Evolutionary conservation across 2,113 vertebrate genomes (phyloP), one percentile per base, ranked within the genome.

Genomic region (Pseudorhombus dupliciocellatus): DNA sequence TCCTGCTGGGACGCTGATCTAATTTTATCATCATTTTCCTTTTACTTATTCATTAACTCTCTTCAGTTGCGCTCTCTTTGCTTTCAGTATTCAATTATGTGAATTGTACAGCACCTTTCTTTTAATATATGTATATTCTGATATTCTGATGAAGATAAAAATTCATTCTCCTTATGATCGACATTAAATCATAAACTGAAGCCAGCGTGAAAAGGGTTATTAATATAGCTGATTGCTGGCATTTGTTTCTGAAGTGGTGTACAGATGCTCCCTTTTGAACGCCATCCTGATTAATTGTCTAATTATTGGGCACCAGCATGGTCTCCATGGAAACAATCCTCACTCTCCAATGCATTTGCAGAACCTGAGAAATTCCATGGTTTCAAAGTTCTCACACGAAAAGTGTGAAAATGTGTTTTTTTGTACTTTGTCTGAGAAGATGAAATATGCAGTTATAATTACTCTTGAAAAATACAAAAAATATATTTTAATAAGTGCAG

Each of bases 251-350:
- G 34, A 63, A 21, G n/a, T 15, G 54, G 26, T 51, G 44, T 51
- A 56, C 28, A 64, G 82, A 72, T 25, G 28, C 50, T 70, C 25
- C 61, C 28, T 1, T 70, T 51, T 77, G 54, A 87, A 69, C 82
- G 55, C 42, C 16, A 44, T 71, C 44, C 71, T 75, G 53, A 80
- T 84, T 84, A 79, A 73, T 83, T 82, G 76, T 71, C 42, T 2
- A 74, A 79, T 75, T 71, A 71, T 74, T 69, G 40, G 54, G 58
- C 9, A 53, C 70, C 16, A 30, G 46, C 24, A 63, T 79, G 72
- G 83, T 81, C 83, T 77, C 82, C 72, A 88, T 87, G 69, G 75
- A 77, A 84, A 87, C 84, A 75, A 55, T 59, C 30, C 46, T 79
- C 48, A 51, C 59, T 31, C 31, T 85, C 42, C 25, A n/a, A 40